Evolutionary conservation across 2,888 invertebrate genomes (phyloP).

Genomic region (Iselma pallidipennis): DNA sequence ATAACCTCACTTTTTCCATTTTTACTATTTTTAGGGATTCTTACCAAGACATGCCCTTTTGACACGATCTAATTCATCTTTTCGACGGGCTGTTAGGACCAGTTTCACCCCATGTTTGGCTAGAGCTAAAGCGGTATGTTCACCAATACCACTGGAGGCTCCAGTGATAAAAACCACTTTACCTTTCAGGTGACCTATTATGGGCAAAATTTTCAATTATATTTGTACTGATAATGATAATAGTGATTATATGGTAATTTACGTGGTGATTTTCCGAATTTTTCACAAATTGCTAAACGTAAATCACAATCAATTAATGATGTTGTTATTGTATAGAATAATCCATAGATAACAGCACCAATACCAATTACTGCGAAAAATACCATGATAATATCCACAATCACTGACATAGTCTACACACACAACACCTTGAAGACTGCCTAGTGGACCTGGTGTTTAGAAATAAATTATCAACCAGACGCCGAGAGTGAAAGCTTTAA

Average conservation of each 20-base stretch:
- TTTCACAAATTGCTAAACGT: conserved; percentile 61
- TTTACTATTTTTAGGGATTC: conserved; percentile 12
- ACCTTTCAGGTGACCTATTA: conserved; percentile 51
- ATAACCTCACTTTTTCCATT: neutral
- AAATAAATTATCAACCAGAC: too few species aligned
- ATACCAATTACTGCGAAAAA: conserved; percentile 44
- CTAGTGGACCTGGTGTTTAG: too few species aligned
- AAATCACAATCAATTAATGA: conserved; percentile 66
- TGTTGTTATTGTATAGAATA: conserved; percentile 59
- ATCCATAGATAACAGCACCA: conserved; percentile 55
- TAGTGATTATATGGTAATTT: conserved; percentile 41
- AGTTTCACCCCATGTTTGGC: conserved; percentile 69
- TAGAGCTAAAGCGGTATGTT: conserved; percentile 69
- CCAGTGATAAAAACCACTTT: conserved; percentile 85
- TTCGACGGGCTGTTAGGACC: conserved; percentile 69
- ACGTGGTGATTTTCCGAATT: conserved; percentile 66
- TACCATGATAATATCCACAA: conserved; percentile 29
- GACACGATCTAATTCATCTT: conserved; percentile 66
- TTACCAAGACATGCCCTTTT: conserved; percentile 66
- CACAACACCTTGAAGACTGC: too few species aligned
- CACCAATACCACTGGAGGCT: conserved; percentile 83
- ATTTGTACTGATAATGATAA: neutral
- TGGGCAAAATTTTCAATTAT: conserved; percentile 7
- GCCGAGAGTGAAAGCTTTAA: neutral
- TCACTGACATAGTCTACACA: neutral